Percentiles rank a stretch among this genome's conserved stretches.
Evolutionary conservation across 2,888 invertebrate species (phyloP).

Genomic region (Aphodius sticticus): DNA sequence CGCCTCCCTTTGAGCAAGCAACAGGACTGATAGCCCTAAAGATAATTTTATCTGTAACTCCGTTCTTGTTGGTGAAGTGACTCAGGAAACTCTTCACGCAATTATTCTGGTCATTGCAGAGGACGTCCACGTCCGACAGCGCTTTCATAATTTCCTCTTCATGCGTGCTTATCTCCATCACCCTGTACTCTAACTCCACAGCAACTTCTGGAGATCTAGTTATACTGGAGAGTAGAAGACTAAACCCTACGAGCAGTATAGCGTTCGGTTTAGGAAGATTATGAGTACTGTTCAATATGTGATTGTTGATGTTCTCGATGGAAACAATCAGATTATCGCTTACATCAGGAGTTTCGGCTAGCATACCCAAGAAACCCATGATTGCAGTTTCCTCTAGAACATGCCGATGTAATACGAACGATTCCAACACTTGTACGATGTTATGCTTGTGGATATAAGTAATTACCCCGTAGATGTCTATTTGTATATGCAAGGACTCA

Average conservation of each 20-base stretch:
- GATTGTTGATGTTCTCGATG: not conserved
- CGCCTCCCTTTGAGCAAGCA: not conserved
- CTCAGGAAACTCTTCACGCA: not conserved
- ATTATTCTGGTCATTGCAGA: not conserved
- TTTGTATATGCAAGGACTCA: not conserved
- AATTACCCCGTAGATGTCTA: conserved; percentile 5
- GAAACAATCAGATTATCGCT: not conserved
- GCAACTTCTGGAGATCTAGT: not conserved
- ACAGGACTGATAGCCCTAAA: not conserved
- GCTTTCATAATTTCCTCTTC: not conserved
- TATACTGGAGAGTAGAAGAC: not conserved
- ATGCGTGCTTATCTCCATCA: not conserved
- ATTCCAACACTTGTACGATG: not conserved
- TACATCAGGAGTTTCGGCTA: not conserved
- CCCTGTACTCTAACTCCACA: not conserved
- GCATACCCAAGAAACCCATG: not conserved
- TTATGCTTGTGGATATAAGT: not conserved
- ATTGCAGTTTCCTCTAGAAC: conserved; percentile 4
- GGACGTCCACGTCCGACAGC: not conserved
- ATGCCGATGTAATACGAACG: not conserved
- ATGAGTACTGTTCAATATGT: not conserved
- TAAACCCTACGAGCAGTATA: not conserved
- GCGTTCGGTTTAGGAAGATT: not conserved
- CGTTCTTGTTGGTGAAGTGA: not conserved
- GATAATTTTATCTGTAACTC: not conserved